Evolutionary conservation across 1,140 invertebrate genomes (phyloP).

Genomic region (Zaprionus gabonicus): DNA sequence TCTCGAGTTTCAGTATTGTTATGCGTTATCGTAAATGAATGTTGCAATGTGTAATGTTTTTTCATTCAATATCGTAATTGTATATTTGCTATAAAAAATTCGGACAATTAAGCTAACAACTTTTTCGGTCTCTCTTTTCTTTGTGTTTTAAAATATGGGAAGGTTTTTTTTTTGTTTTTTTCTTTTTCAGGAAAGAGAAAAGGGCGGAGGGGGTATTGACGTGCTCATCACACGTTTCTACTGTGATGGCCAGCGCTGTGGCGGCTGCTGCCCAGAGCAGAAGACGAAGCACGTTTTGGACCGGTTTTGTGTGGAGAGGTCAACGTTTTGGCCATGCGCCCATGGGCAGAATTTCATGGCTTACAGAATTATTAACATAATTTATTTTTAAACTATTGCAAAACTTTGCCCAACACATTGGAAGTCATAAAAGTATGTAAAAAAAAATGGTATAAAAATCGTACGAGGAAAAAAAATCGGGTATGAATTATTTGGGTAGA

Average conservation of each 20-base stretch:
- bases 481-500: slow-evolving; percentile 9
- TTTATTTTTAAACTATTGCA: slow-evolving; percentile 58
- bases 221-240: slow-evolving; percentile 23
- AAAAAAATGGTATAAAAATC: background rate
- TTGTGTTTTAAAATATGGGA: slow-evolving; percentile 12
- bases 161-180: background rate
- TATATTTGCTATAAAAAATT: slow-evolving; percentile 55
- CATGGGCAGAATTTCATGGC: slow-evolving; percentile 17
- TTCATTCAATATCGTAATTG: slow-evolving; percentile 38
- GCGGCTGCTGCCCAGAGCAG: slow-evolving; percentile 17
- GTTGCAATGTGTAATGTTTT: slow-evolving; percentile 9
- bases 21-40: slow-evolving; percentile 6
- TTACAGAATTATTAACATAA: slow-evolving; percentile 56
- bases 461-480: background rate
- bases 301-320: slow-evolving; percentile 72
- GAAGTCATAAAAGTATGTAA: slow-evolving; percentile 22
- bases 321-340: slow-evolving; percentile 61
- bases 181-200: slow-evolving; percentile 16
- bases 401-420: slow-evolving; percentile 23
- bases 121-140: slow-evolving; percentile 2
- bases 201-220: background rate
- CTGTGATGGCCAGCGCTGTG: slow-evolving; percentile 3
- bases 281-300: slow-evolving; percentile 67
- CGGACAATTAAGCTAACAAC: slow-evolving; percentile 68
- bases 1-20: slow-evolving; percentile 2